A percentile compares a stretch with the other conserved stretches of the same genome.
Evolutionary conservation across 2,113 vertebrate genomes (phyloP).

Genomic region (Macrotis lagotis): DNA sequence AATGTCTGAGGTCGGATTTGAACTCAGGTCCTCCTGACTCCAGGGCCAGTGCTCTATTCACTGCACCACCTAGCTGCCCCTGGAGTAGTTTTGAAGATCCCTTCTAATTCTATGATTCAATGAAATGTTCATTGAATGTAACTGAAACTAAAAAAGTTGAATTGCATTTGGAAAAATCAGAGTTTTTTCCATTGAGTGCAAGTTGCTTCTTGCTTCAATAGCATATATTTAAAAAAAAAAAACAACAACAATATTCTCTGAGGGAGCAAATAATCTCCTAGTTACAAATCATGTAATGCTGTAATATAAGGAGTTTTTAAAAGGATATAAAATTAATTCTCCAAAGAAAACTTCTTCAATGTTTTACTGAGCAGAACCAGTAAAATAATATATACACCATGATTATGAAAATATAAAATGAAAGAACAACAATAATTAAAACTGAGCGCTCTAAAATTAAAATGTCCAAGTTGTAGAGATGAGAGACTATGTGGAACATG

Average conservation of each 20-base stretch:
- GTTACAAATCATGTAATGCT: background rate
- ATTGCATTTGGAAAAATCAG: background rate
- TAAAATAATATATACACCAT: background rate
- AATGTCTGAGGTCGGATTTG: no score
- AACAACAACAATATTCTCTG: background rate
- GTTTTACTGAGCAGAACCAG: background rate
- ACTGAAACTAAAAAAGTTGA: background rate
- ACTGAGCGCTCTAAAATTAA: background rate
- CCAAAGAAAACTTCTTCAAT: background rate
- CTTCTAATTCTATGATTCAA: background rate
- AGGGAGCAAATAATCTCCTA: background rate
- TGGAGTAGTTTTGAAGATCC: background rate
- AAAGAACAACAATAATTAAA: background rate
- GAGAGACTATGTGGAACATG: background rate
- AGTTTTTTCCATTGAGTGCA: background rate
- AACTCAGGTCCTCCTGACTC: no score
- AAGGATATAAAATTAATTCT: background rate
- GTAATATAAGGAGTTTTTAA: background rate
- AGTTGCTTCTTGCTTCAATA: background rate
- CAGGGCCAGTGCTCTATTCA: no score
- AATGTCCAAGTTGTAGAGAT: background rate
- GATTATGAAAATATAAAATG: background rate
- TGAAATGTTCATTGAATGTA: background rate
- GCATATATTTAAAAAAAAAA: background rate
- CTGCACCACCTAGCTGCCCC: no score